Base-by-base conservation (phyloP, 2,888 invertebrate genomes). In the Pocota personata region DNA sequence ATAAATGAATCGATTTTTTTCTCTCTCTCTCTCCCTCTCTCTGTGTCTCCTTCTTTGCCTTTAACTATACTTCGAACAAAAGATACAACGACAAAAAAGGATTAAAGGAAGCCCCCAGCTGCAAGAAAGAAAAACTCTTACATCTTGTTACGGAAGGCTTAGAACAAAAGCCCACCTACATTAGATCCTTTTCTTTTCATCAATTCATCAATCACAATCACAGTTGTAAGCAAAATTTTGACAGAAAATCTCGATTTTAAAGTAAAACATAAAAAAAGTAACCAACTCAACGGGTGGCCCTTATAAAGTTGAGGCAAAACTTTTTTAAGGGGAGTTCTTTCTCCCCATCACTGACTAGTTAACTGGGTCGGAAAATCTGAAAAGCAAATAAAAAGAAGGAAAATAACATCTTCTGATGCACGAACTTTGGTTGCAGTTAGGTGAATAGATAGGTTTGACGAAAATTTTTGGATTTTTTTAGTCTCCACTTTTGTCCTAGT, bases 191-290 rank as follows among this genome's bases (percentile, higher is more conserved):
- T 73, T 48, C 67, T 32, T 78, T 66, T 62, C 60, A 77, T 77
- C 57, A 58, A 80, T 75, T 83, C 67, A 79, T 83, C 78, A 78
- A 83, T 83, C 73, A 83, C 27, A 69, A 76, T 64, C 75, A 55
- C 64, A 76, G 62, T 76, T 83, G 64, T 83, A 67, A 30, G 46
- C 62, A 71, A 71, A 77, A 66, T 72, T 78, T 55, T 83, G 60
- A 72, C 60, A 83, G 60, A 58, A 76, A 72, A 43, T 72, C 58
- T 64, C n/a, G 30, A 52, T 71, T 40, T 62, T 37, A 27, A 35
- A 46, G 7, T 19, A 35, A 60, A 19, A 27, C 21, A 43, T 19
- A 10, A 16, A 27, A 32, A 48, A 58, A 21, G 2, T 21, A 60
- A 48, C 72, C 46, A 40, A 60, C 52, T 50, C 46, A 58, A 73